Evolutionary conservation across 1,140 invertebrate species (phyloP).

Genomic region (Coelopa frigida): DNA sequence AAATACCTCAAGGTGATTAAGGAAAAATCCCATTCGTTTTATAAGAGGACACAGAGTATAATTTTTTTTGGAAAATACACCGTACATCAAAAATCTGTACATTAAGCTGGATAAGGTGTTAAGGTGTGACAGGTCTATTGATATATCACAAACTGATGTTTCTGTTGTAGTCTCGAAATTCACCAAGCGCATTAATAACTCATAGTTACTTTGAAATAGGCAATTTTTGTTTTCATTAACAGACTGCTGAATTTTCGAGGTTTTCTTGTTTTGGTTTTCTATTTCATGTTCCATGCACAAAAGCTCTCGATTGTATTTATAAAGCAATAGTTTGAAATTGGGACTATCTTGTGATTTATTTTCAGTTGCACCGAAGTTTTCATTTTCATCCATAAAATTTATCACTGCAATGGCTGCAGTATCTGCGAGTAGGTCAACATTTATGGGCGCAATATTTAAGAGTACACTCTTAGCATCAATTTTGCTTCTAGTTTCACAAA

Average conservation of each 20-base stretch:
- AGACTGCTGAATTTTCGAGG: neutral
- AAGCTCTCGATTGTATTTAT: conserved; percentile 30
- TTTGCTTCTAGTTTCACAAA: conserved; percentile 21
- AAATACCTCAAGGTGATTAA: conserved; percentile 23
- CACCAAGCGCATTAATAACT: conserved; percentile 30
- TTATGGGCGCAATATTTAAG: conserved; percentile 28
- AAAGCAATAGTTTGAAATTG: conserved; percentile 18
- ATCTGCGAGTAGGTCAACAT: conserved; percentile 27
- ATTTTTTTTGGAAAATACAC: conserved; percentile 26
- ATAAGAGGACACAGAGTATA: conserved; percentile 28
- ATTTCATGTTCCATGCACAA: conserved; percentile 21
- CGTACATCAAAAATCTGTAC: conserved; percentile 31
- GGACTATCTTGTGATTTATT: neutral
- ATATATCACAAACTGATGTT: conserved; percentile 11
- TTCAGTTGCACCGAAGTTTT: neutral
- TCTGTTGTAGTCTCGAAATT: conserved; percentile 23
- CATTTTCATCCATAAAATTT: conserved; percentile 28
- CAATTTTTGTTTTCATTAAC: conserved; percentile 21
- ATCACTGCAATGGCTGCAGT: conserved; percentile 36
- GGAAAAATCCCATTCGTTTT: conserved; percentile 33
- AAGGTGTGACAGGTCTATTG: conserved; percentile 22
- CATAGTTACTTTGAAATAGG: conserved; percentile 31
- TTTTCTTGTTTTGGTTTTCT: neutral
- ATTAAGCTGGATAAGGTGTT: conserved; percentile 23
- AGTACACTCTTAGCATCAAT: conserved; percentile 24